Evolutionary conservation across 2,797 vertebrate species (phyloP).

Genomic region (Eurystomus glaucurus): DNA sequence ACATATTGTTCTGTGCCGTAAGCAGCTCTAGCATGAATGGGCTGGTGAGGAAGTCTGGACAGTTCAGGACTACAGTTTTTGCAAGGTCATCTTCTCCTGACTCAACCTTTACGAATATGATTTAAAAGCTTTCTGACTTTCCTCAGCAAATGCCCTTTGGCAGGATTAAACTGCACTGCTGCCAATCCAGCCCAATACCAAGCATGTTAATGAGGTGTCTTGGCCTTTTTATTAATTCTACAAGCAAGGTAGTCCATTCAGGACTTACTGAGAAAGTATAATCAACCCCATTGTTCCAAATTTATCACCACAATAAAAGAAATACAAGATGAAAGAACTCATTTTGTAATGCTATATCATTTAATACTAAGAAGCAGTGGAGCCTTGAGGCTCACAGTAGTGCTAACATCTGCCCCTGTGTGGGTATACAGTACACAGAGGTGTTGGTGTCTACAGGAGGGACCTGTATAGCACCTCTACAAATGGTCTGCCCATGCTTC

Average conservation of each 20-base stretch:
- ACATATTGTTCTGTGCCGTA: background rate
- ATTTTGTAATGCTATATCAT: background rate
- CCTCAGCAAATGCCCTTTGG: slow-evolving; percentile 30
- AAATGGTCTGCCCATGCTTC: background rate
- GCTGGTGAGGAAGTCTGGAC: background rate
- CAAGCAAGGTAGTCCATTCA: slow-evolving; percentile 58
- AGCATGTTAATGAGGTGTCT: slow-evolving; percentile 58
- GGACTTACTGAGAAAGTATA: slow-evolving; percentile 42
- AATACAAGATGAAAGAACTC: background rate
- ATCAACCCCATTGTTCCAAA: slow-evolving; percentile 66
- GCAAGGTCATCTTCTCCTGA: slow-evolving; percentile 43
- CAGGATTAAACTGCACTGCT: background rate
- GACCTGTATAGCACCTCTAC: background rate
- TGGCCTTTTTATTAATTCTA: slow-evolving; percentile 70
- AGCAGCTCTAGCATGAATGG: background rate
- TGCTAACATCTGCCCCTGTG: background rate
- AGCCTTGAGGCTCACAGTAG: background rate
- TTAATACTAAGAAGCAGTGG: background rate
- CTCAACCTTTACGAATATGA: slow-evolving; percentile 40
- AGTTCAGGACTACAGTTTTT: background rate
- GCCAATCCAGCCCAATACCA: slow-evolving; percentile 46
- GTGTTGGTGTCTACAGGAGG: background rate
- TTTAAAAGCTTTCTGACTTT: slow-evolving; percentile 58
- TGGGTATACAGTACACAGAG: background rate
- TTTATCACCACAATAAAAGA: slow-evolving; percentile 47